Conservation (phyloP, 2,888 invertebrate species). For the Hypomecis punctinalis region DNA sequence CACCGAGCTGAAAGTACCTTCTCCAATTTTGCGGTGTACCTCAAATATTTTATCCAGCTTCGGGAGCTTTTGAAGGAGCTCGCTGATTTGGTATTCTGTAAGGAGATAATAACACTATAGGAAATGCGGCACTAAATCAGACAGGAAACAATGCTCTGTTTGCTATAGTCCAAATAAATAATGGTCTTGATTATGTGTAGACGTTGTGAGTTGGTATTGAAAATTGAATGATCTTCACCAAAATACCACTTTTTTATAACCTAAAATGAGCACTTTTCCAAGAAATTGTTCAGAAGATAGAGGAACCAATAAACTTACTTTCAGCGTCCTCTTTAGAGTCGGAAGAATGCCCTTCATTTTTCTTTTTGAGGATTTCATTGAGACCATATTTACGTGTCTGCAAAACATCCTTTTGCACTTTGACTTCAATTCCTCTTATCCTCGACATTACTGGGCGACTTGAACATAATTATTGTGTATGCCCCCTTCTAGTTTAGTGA, state of each 20-base stretch:
- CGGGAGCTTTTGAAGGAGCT: slow-evolving; percentile 83
- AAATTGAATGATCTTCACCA: too few relatives aligned
- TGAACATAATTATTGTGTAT: slow-evolving; percentile 24
- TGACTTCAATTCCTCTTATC: slow-evolving; percentile 73
- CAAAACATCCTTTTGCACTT: slow-evolving; percentile 64
- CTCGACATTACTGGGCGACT: slow-evolving; percentile 56
- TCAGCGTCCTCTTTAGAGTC: slow-evolving; percentile 69
- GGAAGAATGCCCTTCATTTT: slow-evolving; percentile 58
- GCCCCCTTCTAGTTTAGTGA: background rate
- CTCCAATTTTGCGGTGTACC: slow-evolving; percentile 89
- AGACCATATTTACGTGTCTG: slow-evolving; percentile 61
- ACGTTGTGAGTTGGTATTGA: too few relatives aligned
- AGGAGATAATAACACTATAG: slow-evolving; percentile 17
- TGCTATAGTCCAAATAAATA: too few relatives aligned
- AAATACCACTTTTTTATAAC: too few relatives aligned
- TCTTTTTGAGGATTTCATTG: slow-evolving; percentile 61
- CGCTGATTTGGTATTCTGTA: slow-evolving; percentile 72
- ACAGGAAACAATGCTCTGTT: too few relatives aligned
- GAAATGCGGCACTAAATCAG: too few relatives aligned
- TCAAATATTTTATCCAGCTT: slow-evolving; percentile 87
- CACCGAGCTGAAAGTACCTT: slow-evolving; percentile 95
- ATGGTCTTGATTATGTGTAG: too few relatives aligned
- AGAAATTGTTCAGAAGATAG: too few relatives aligned
- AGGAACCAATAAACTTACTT: slow-evolving; percentile 54
- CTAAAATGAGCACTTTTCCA: too few relatives aligned